These are phyloP conservation scores for Cantharis nigra DNA, from an alignment of 2,888 invertebrate genomes.

Conservation along the genomic window DNA sequence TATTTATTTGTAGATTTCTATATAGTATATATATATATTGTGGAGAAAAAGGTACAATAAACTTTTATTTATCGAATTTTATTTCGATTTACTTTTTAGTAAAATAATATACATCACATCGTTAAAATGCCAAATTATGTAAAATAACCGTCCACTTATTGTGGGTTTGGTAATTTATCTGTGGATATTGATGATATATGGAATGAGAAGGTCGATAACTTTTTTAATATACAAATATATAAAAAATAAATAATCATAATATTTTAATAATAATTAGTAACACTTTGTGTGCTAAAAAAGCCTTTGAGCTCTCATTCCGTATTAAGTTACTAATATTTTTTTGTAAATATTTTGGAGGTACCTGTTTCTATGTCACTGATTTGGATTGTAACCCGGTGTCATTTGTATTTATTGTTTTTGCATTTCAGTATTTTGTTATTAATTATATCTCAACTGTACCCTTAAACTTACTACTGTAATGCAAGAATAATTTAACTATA, in stretches of 20 bases:
- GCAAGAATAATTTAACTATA: constrained; percentile 35
- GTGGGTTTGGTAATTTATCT: constrained; percentile 13
- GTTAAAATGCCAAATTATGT: constrained; percentile 22
- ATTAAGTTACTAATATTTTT: constrained; percentile 13
- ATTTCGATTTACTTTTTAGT: background rate
- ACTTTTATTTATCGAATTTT: constrained; percentile 23
- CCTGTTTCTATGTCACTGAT: constrained; percentile 54
- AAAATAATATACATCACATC: constrained; percentile 9
- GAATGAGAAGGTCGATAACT: background rate
- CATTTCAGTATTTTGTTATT: constrained; percentile 4
- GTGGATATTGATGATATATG: background rate
- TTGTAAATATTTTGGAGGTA: constrained; percentile 53
- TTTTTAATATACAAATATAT: background rate
- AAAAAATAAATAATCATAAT: background rate
- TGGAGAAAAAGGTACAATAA: constrained; percentile 24
- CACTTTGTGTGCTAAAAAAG: background rate
- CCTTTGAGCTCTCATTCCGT: background rate
- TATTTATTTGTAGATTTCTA: constrained; percentile 36
- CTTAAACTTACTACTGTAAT: constrained; percentile 2
- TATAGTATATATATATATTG: constrained; percentile 11
- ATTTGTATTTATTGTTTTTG: constrained; percentile 33
- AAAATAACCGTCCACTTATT: constrained; percentile 24
- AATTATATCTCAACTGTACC: constrained; percentile 10
- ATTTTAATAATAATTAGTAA: background rate
- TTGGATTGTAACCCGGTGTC: constrained; percentile 50